Conservation (phyloP, 2,888 invertebrate species). For the Nycteola revayana region DNA sequence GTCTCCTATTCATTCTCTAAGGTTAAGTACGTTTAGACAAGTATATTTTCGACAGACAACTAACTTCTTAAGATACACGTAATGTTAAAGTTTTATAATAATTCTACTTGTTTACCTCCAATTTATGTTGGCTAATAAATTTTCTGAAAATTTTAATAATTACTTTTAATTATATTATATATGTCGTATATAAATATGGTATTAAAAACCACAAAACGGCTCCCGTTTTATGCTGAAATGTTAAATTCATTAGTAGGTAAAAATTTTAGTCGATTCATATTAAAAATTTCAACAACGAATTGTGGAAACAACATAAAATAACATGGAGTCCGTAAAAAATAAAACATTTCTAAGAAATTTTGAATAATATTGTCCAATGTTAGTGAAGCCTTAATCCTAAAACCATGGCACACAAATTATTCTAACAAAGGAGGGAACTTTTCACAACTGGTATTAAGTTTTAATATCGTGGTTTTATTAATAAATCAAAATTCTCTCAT, state of each 20-base stretch:
- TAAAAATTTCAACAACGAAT: slow-evolving; percentile 17
- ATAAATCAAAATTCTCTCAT: slow-evolving; percentile 42
- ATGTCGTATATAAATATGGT: slow-evolving; percentile 23
- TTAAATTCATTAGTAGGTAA: slow-evolving; percentile 27
- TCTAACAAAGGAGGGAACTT: slow-evolving; percentile 78
- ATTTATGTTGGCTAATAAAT: slow-evolving; percentile 72
- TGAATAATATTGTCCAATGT: slow-evolving; percentile 73
- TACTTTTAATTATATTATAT: slow-evolving; percentile 28
- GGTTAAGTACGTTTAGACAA: slow-evolving; percentile 63
- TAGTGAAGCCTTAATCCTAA: slow-evolving; percentile 69
- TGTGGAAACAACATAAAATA: slow-evolving; percentile 19
- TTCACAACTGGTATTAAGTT: slow-evolving; percentile 70
- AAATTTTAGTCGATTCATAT: slow-evolving; percentile 16
- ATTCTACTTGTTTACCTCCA: slow-evolving; percentile 63
- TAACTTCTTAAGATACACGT: slow-evolving; percentile 54
- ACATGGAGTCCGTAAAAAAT: slow-evolving; percentile 11
- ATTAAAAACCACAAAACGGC: slow-evolving; percentile 30
- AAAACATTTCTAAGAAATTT: not conserved
- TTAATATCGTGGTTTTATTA: slow-evolving; percentile 50
- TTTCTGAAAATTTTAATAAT: slow-evolving; percentile 65
- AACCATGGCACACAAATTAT: slow-evolving; percentile 78
- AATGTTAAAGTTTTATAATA: slow-evolving; percentile 56
- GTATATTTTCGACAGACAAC: slow-evolving; percentile 49
- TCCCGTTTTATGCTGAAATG: slow-evolving; percentile 37
- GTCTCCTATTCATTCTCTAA: slow-evolving; percentile 42